Evolutionary conservation across 2,888 invertebrate genomes (phyloP).

Genomic region (Belgica antarctica): DNA sequence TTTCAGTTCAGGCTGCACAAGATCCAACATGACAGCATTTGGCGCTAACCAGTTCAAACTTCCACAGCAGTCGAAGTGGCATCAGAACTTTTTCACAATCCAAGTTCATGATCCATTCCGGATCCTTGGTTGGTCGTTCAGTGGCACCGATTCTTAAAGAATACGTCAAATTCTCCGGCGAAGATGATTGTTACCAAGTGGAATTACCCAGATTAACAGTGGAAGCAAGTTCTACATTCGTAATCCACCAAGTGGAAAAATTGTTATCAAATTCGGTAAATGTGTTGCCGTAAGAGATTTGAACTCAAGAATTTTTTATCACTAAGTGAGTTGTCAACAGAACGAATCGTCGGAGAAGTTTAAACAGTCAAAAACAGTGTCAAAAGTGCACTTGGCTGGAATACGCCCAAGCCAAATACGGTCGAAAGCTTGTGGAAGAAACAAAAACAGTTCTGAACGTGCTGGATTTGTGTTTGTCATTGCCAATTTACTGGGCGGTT

Average conservation of each 20-base stretch:
- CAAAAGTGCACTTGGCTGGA: constrained; percentile 44
- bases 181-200: constrained; percentile 57
- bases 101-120: constrained; percentile 59
- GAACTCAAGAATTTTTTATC: neutral
- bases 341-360: neutral
- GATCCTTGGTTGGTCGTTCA: constrained; percentile 59
- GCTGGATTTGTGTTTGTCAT: constrained; percentile 57
- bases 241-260: neutral
- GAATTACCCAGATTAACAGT: constrained; percentile 48
- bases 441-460: constrained; percentile 55
- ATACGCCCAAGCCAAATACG: constrained; percentile 42
- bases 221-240: constrained; percentile 10
- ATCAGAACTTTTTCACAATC: constrained; percentile 60
- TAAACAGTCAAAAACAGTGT: constrained; percentile 13
- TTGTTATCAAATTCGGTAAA: constrained; percentile 9
- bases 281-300: neutral
- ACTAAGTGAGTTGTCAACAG: too few relatives aligned
- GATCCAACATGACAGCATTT: constrained; percentile 63
- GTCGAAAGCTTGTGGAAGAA: constrained; percentile 49
- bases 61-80: constrained; percentile 55
- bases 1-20: constrained; percentile 63
- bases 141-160: constrained; percentile 60
- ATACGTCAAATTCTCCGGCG: constrained; percentile 53
- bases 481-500: constrained; percentile 63
- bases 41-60: constrained; percentile 62